Evolutionary conservation across 2,113 vertebrate species (phyloP).

Genomic region (Talpa occidentalis): DNA sequence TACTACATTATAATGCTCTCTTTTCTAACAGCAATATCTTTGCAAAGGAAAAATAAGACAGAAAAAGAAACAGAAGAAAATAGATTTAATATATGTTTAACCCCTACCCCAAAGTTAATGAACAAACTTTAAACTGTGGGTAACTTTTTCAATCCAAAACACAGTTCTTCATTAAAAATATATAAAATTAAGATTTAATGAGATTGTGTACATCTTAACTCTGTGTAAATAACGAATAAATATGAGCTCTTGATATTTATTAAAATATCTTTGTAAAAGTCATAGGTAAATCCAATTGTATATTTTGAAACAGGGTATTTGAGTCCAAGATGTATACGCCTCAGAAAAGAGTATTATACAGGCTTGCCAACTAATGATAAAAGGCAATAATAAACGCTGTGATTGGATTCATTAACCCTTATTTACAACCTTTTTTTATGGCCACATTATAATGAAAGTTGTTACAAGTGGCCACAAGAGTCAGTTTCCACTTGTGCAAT

Average conservation of each 20-base stretch:
- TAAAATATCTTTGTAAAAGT: background rate
- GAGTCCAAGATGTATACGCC: background rate
- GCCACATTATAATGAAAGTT: background rate
- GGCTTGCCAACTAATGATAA: background rate
- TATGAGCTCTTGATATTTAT: background rate
- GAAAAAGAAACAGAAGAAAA: background rate
- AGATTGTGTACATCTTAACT: background rate
- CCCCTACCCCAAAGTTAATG: background rate
- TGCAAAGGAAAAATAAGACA: background rate
- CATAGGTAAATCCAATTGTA: background rate
- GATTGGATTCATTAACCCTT: background rate
- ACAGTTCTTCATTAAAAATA: background rate
- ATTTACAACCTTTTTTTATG: background rate
- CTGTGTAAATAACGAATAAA: background rate
- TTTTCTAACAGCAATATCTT: background rate
- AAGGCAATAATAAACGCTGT: background rate
- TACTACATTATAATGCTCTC: background rate
- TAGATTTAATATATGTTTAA: background rate
- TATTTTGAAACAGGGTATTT: background rate
- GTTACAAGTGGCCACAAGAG: background rate
- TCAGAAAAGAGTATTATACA: background rate
- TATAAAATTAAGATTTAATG: background rate
- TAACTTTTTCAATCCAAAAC: background rate
- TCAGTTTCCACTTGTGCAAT: background rate
- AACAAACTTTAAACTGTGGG: background rate